phyloP scores from a whole-genome alignment of 2,797 vertebrate species.

The Anguilla anguilla region DNA sequence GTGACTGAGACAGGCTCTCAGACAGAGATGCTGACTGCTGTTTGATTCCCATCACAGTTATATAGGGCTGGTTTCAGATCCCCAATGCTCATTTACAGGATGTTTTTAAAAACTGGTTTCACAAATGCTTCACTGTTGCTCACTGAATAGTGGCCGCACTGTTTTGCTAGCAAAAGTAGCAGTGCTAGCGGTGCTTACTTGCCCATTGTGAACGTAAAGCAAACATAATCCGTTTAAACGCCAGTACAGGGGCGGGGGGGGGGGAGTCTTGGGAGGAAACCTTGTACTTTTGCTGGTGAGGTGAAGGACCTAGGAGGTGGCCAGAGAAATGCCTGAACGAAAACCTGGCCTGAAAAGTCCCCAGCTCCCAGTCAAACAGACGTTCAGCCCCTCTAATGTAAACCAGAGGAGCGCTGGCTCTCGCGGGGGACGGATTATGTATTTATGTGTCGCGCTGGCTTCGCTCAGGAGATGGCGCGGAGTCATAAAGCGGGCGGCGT shows the following conservation, averaged over 20 bases:
- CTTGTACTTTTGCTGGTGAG: not conserved
- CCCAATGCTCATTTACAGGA: not conserved
- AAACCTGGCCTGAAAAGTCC: not conserved
- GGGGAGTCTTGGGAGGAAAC: not conserved
- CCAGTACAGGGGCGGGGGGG: not conserved
- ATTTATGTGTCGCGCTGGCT: conserved; percentile 10
- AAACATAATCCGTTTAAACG: not conserved
- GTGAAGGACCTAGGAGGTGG: not conserved
- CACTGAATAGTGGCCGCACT: not conserved
- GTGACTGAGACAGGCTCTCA: not conserved
- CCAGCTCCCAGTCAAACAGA: conserved; percentile 5
- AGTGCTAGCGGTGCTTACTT: not conserved
- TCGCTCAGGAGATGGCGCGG: conserved; percentile 16
- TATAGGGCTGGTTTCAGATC: not conserved
- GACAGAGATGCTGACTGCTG: not conserved
- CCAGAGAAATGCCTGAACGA: conserved; percentile 10
- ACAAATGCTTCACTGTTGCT: not conserved
- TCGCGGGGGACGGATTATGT: conserved; percentile 18
- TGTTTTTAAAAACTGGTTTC: not conserved
- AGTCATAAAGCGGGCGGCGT: conserved; percentile 20
- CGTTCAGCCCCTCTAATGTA: conserved; percentile 30
- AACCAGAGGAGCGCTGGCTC: conserved; percentile 32
- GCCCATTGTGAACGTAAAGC: not conserved
- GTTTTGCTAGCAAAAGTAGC: not conserved
- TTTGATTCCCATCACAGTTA: not conserved